These are phyloP conservation scores for Melolontha melolontha DNA, from an alignment of 2,888 invertebrate genomes.

Conservation along the genomic window DNA sequence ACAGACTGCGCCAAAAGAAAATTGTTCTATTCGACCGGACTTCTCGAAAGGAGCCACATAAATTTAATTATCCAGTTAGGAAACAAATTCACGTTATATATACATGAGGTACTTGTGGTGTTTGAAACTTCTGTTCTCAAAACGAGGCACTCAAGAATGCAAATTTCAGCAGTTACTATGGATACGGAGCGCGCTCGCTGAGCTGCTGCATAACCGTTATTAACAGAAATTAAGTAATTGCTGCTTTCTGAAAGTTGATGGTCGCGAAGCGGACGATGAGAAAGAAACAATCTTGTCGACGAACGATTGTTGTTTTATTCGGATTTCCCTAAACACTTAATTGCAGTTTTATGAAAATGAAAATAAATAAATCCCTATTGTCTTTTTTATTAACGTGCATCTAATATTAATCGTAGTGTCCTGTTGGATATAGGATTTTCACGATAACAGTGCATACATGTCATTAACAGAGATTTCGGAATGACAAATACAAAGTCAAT, in stretches of 20 bases:
- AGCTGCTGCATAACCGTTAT: slow-evolving; percentile 24
- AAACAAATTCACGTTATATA: slow-evolving; percentile 18
- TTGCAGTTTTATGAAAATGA: too few relatives aligned
- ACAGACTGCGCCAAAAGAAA: too few relatives aligned
- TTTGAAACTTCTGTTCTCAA: slow-evolving; percentile 27
- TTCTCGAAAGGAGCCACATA: neutral
- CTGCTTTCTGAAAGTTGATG: slow-evolving; percentile 24
- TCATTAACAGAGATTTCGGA: too few relatives aligned
- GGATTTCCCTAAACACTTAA: too few relatives aligned
- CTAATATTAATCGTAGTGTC: too few relatives aligned
- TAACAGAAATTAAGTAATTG: slow-evolving; percentile 37
- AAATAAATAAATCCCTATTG: too few relatives aligned
- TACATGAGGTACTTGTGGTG: slow-evolving; percentile 8
- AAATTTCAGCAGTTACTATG: slow-evolving; percentile 27
- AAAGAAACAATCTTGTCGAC: neutral
- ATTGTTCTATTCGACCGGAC: too few relatives aligned
- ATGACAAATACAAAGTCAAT: too few relatives aligned
- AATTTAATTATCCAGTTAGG: slow-evolving; percentile 21
- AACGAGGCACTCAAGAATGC: slow-evolving; percentile 29
- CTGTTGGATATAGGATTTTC: too few relatives aligned
- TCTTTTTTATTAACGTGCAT: too few relatives aligned
- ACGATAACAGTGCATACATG: too few relatives aligned
- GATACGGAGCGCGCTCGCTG: slow-evolving; percentile 7
- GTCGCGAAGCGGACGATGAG: slow-evolving; percentile 5
- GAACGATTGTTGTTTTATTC: too few relatives aligned